Base-by-base conservation (phyloP, 2,888 invertebrate species). In the Napeogenes inachia region DNA sequence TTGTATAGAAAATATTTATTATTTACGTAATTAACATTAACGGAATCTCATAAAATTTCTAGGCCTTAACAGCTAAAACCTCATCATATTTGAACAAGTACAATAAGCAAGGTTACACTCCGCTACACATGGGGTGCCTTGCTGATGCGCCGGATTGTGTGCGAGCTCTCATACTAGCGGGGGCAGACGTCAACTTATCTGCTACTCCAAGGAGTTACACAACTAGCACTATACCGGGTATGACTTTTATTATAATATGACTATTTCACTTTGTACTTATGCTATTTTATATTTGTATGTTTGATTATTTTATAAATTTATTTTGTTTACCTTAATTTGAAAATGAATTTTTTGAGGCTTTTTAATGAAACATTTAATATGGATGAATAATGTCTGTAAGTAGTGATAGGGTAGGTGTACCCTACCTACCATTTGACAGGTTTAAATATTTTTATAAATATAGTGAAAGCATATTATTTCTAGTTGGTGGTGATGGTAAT, bases 61-160 rank as follows among this genome's bases (percentile, higher is more conserved):
- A 93, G 93, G 78, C 89, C 0, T 72, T 93, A 57, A 84, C 87
- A 2, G 74, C 72, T 33, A 83, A 85, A 64, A 77, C 74, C 0
- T 73, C 74, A 2, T 63, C 78, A 0, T 76, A 80, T 0, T 73
- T 90, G 0, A 97, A 97, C 80, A 92, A 93, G 69, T 93, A 94
- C 71, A 98, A 98, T 80, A 91, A 92, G 62, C 93, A 94, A 72
- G 96, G 96, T 0, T 93, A 96, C 77, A 96, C 97, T 0, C 97
- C 97, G 0, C 87, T 98, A 4, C 97, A 98, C 81, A 91, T 96
- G 75, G 96, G 97, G 2, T 97, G 97, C 72, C 87, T 94, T 21
- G 94, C 94, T 0, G 95, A 97, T 77, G 95, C 96, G 68, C 95
- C 96, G 0, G 97, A 97, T 33, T 97, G 97, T 77, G 97, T 98